phyloP scores from a whole-genome alignment of 2,113 vertebrate species.

The Podilymbus podiceps region DNA sequence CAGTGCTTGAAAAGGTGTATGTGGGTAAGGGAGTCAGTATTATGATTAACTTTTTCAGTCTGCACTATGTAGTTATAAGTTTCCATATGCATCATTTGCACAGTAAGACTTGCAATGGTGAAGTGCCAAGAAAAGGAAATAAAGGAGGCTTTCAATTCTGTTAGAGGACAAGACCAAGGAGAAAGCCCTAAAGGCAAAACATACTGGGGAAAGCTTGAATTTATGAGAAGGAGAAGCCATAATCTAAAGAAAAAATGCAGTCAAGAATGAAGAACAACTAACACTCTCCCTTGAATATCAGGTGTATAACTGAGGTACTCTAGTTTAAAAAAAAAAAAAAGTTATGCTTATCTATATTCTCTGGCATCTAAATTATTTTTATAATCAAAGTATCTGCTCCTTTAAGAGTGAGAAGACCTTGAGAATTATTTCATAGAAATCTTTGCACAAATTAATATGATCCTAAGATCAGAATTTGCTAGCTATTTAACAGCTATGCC shows the following conservation, averaged over 20 bases:
- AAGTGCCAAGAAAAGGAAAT: not conserved
- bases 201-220: not conserved
- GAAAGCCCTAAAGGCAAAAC: not conserved
- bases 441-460: not conserved
- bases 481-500: not conserved
- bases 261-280: not conserved
- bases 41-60: not conserved
- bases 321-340: not conserved
- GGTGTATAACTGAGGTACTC: not conserved
- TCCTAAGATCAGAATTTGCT: not conserved
- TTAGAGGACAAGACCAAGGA: not conserved
- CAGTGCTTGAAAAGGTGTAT: not conserved
- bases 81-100: not conserved
- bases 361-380: not conserved
- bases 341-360: not conserved
- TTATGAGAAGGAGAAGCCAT: not conserved
- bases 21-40: not conserved
- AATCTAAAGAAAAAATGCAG: not conserved
- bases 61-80: not conserved
- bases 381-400: not conserved
- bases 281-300: not conserved
- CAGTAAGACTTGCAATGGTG: not conserved
- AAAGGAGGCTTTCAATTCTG: not conserved
- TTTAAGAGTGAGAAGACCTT: not conserved
- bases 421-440: not conserved